A percentile compares a stretch with the other conserved stretches of the same genome.
Evolutionary conservation across 2,797 vertebrate species (phyloP).

Genomic region (Epinephelus malabaricus): DNA sequence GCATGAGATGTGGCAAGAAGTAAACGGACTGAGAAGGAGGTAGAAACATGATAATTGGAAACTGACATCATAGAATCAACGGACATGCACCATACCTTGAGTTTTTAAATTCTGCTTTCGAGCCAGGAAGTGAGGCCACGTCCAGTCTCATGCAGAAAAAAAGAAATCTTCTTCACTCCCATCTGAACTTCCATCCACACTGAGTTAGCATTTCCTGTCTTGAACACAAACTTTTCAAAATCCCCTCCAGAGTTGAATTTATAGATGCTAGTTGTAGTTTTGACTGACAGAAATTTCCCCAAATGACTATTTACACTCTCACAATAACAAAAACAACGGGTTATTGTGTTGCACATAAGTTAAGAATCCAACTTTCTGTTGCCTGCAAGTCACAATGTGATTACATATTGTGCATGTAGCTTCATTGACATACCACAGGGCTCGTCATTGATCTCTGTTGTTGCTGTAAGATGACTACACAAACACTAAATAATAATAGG

Average conservation of each 20-base stretch:
- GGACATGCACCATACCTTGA: neutral
- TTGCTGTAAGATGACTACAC: too few species aligned
- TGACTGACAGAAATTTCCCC: too few species aligned
- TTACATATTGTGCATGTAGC: too few species aligned
- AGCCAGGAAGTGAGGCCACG: neutral
- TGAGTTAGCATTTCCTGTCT: neutral
- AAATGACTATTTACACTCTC: neutral
- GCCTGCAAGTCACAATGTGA: too few species aligned
- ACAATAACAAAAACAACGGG: neutral
- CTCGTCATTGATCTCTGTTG: too few species aligned
- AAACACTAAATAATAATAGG: too few species aligned
- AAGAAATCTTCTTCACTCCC: neutral
- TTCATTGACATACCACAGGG: too few species aligned
- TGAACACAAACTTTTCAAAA: neutral
- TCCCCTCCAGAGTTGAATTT: too few species aligned
- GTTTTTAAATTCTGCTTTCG: slow-evolving; percentile 1
- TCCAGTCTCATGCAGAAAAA: neutral
- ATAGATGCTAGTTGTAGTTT: too few species aligned
- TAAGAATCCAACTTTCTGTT: too few species aligned
- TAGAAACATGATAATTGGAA: neutral
- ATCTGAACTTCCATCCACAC: neutral
- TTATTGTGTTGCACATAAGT: too few species aligned
- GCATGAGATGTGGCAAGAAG: slow-evolving; percentile 8
- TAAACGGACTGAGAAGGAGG: slow-evolving; percentile 25
- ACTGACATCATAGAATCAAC: neutral